Conservation (phyloP, 1,140 invertebrate species). For the Drosophila asahinai region DNA sequence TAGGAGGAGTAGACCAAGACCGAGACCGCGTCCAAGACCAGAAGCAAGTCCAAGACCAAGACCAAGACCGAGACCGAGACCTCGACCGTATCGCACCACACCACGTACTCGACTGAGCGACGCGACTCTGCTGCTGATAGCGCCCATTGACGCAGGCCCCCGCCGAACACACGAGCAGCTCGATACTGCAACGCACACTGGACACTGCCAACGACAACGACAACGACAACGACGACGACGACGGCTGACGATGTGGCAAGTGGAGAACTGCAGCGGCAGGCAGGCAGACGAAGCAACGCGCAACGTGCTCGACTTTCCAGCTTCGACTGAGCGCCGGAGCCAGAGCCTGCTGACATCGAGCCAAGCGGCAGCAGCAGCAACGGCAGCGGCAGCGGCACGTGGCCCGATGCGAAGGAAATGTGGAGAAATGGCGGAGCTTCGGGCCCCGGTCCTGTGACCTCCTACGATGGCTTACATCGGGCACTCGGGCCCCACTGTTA, state of each 20-base stretch:
- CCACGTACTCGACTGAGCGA: conserved; percentile 21
- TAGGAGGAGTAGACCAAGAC: background rate
- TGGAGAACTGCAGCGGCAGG: conserved; percentile 8
- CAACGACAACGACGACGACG: background rate
- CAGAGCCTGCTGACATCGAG: conserved; percentile 13
- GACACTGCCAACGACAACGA: conserved; percentile 1
- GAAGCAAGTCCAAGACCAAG: background rate
- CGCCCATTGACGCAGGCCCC: conserved; percentile 20
- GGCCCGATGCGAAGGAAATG: conserved; percentile 8
- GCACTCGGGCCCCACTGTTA: conserved; percentile 34
- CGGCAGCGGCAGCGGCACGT: conserved; percentile 10
- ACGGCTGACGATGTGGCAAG: conserved; percentile 9
- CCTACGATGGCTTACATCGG: conserved; percentile 39
- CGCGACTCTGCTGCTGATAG: conserved; percentile 17
- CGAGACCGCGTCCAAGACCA: conserved; percentile 1
- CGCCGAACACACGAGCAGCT: conserved; percentile 11
- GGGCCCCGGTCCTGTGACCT: conserved; percentile 15
- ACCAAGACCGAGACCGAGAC: conserved; percentile 10
- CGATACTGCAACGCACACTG: conserved; percentile 12
- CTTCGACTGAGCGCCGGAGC: conserved; percentile 30
- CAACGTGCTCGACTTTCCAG: conserved; percentile 39
- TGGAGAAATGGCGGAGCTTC: conserved; percentile 13
- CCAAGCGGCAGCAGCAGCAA: background rate
- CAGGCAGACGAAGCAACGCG: conserved; percentile 29
- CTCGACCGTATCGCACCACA: conserved; percentile 19